Evolutionary conservation across 2,797 vertebrate genomes (phyloP).

Genomic region (Merluccius polli): DNA sequence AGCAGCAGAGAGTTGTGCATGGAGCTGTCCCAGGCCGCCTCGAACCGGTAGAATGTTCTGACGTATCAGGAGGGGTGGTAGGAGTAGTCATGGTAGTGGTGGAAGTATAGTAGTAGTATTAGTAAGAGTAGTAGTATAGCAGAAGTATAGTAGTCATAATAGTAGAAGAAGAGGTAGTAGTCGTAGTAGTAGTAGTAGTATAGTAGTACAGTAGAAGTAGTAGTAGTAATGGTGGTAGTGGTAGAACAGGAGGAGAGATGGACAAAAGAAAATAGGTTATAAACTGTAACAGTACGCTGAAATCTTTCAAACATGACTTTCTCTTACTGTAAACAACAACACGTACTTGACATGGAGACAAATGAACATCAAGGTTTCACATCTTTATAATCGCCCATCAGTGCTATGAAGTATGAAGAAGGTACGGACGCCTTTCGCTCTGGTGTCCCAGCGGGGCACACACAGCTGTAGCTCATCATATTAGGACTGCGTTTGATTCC

Average conservation of each 20-base stretch:
- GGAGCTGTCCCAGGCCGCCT: constrained; percentile 95
- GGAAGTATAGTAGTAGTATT: background rate
- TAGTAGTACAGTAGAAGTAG: background rate
- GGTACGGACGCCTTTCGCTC: background rate
- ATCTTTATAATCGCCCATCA: background rate
- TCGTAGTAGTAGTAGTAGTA: background rate
- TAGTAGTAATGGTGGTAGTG: background rate
- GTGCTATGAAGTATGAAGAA: background rate
- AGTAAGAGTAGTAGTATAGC: background rate
- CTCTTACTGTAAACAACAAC: background rate
- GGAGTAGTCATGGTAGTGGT: background rate
- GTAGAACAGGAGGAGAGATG: background rate
- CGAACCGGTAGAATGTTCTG: constrained; percentile 95
- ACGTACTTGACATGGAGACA: background rate
- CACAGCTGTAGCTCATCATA: background rate
- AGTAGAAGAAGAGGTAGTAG: background rate
- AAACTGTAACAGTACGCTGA: background rate
- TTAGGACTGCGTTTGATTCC: background rate
- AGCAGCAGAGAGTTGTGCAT: constrained; percentile 97
- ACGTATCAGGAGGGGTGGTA: background rate
- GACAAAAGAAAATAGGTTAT: background rate
- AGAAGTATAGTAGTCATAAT: background rate
- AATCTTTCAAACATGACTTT: background rate
- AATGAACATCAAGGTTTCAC: background rate
- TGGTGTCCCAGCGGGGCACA: background rate